Evolutionary conservation across 2,797 vertebrate genomes (phyloP).

Genomic region (Eulemur albifrons): DNA sequence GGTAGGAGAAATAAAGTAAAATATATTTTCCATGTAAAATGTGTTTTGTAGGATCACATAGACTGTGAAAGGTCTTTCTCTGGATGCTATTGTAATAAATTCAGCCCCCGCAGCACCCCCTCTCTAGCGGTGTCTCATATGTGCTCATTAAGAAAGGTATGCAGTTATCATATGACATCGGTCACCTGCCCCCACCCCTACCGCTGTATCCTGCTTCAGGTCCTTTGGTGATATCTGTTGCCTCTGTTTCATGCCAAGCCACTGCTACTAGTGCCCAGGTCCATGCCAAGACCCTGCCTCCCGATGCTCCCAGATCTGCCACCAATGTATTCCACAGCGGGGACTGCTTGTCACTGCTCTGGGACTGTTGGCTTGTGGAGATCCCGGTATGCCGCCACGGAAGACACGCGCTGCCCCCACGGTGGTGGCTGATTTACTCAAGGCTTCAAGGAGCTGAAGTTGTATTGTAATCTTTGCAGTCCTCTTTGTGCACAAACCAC

Average conservation of each 20-base stretch:
- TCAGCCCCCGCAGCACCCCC: background rate
- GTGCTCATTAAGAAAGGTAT: background rate
- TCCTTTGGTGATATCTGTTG: background rate
- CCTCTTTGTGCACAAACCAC: background rate
- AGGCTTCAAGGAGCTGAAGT: background rate
- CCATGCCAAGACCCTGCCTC: background rate
- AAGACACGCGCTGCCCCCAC: background rate
- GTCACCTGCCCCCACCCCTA: too few species aligned
- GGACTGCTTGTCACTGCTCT: background rate
- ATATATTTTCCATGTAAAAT: background rate
- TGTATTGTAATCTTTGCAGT: background rate
- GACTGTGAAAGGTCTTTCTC: background rate
- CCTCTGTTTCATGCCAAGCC: background rate
- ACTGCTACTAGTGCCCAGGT: background rate
- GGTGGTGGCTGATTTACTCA: background rate
- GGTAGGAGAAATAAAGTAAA: background rate
- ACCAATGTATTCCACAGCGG: background rate
- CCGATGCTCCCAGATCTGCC: too few species aligned
- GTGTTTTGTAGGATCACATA: background rate
- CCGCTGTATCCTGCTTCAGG: background rate
- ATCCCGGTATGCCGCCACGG: fast-evolving
- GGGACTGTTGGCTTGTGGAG: background rate
- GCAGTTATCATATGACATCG: background rate
- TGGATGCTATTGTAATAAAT: background rate
- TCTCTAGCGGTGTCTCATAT: background rate